Conservation (phyloP, 1,140 invertebrate species). For the Hormaphis cornu region DNA sequence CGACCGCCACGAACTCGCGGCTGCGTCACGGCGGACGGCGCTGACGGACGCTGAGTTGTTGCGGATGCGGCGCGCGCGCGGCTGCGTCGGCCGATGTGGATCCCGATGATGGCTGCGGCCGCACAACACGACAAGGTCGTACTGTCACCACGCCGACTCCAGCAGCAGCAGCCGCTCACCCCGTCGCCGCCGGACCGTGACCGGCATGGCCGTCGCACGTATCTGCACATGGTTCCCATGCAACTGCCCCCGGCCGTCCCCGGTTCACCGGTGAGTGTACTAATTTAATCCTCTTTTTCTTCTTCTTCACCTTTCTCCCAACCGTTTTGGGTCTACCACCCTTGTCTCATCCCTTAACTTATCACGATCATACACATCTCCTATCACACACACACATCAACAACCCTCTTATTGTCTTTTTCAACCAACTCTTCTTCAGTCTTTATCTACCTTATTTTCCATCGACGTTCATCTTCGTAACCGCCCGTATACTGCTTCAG, state of each 20-base stretch:
- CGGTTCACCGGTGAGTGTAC: background rate
- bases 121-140: conserved; percentile 31
- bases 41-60: conserved; percentile 7
- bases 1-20: background rate
- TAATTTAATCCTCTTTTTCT: too few species aligned
- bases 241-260: background rate
- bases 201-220: conserved; percentile 3
- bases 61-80: conserved; percentile 19
- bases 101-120: conserved; percentile 35
- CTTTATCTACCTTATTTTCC: too few species aligned
- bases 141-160: conserved; percentile 31
- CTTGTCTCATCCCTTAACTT: too few species aligned
- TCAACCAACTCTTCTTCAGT: too few species aligned
- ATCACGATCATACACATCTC: too few species aligned
- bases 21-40: background rate
- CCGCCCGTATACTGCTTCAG: too few species aligned
- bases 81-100: conserved; percentile 35
- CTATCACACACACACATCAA: too few species aligned
- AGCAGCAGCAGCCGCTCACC: conserved; percentile 23
- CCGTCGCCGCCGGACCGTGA: background rate
- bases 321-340: too few species aligned
- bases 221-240: conserved; percentile 24
- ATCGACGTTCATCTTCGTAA: too few species aligned
- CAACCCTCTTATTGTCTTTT: too few species aligned
- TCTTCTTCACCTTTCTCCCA: too few species aligned